Conservation (phyloP, 1,140 invertebrate genomes). For the Charaxes varanes region DNA sequence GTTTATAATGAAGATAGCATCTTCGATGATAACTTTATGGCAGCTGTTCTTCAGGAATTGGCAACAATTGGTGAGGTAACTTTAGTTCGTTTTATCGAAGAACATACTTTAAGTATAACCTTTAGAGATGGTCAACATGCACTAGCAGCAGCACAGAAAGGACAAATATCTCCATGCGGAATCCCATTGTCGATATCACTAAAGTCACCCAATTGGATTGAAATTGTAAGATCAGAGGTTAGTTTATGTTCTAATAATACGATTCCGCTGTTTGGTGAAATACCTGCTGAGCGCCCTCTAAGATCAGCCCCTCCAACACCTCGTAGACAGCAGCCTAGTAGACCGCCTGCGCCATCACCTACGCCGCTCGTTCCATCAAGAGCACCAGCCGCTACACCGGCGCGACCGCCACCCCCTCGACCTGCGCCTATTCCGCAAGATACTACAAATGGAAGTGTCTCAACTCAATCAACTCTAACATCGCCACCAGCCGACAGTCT, state of each 20-base stretch:
- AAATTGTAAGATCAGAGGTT: slow-evolving; percentile 87
- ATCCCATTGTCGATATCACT: slow-evolving; percentile 82
- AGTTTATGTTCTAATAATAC: slow-evolving; percentile 89
- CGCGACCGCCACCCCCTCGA: slow-evolving; percentile 70
- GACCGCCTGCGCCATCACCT: slow-evolving; percentile 76
- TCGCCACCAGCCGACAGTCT: slow-evolving; percentile 51
- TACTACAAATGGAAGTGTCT: slow-evolving; percentile 44
- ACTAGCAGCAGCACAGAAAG: slow-evolving; percentile 79
- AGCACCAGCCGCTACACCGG: slow-evolving; percentile 68
- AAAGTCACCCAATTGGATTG: slow-evolving; percentile 90
- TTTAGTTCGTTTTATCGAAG: slow-evolving; percentile 91
- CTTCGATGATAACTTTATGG: slow-evolving; percentile 83
- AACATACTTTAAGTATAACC: slow-evolving; percentile 90
- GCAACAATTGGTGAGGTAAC: slow-evolving; percentile 89
- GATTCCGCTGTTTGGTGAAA: slow-evolving; percentile 79
- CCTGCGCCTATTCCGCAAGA: slow-evolving; percentile 68
- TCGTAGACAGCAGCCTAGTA: slow-evolving; percentile 55
- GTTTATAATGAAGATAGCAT: slow-evolving; percentile 68
- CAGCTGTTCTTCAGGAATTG: slow-evolving; percentile 81
- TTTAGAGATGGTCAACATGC: slow-evolving; percentile 91
- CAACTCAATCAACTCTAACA: slow-evolving; percentile 30
- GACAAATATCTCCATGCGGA: slow-evolving; percentile 77
- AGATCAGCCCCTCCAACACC: slow-evolving; percentile 69
- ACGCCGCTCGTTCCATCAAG: slow-evolving; percentile 76
- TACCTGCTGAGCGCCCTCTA: slow-evolving; percentile 44